Percentiles rank a stretch among this genome's conserved stretches.
Conservation (phyloP, 2,113 vertebrate genomes). For the Nansenia antarctica region DNA sequence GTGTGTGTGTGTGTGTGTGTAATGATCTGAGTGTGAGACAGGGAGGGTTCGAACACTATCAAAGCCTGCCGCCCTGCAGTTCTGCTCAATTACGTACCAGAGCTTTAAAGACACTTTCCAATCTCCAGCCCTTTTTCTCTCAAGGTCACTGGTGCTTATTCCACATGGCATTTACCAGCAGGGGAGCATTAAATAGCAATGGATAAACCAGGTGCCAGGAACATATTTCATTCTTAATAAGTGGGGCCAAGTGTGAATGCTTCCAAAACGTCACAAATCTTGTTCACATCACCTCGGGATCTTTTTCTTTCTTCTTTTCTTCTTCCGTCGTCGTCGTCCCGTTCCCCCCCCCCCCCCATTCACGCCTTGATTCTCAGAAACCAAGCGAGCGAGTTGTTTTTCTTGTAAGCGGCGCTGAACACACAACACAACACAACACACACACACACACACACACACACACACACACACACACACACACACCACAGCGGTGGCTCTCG, state of each 20-base stretch:
- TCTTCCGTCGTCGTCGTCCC: no score
- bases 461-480: no score
- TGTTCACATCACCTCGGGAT: no score
- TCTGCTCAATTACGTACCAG: constrained; percentile 29
- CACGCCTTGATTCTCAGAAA: neutral
- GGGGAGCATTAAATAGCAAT: constrained; percentile 52
- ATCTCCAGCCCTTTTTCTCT: constrained; percentile 20
- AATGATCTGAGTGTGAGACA: constrained; percentile 24
- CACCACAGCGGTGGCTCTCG: no score
- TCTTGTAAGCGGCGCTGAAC: no score
- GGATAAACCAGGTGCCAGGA: constrained; percentile 32
- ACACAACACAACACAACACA: no score
- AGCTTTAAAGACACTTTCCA: neutral
- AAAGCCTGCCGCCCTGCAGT: constrained; percentile 19
- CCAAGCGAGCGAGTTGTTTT: no score
- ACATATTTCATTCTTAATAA: constrained; percentile 28
- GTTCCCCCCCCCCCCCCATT: neutral
- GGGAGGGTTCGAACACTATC: constrained; percentile 17
- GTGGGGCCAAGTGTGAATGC: neutral
- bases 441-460: no score
- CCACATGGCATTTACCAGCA: constrained; percentile 54
- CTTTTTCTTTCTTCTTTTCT: no score
- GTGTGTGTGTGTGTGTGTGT: no score
- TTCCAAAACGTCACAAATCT: neutral
- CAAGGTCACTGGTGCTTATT: constrained; percentile 63